Conservation (phyloP, 2,888 invertebrate species). For the Mycogona germanica region DNA sequence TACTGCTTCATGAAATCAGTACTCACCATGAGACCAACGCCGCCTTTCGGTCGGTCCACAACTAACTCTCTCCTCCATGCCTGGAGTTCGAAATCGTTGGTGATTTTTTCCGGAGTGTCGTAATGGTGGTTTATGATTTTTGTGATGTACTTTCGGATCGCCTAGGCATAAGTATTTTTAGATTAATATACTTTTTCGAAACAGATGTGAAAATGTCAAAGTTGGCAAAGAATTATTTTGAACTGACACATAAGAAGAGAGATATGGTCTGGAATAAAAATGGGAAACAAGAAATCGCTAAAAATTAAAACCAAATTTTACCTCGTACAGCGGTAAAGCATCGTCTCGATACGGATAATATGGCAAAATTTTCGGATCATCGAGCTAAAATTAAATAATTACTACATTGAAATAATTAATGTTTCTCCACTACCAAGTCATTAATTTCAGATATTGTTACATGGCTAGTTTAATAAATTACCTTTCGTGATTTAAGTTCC, state of each 20-base stretch:
- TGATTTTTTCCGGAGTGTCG: conserved; percentile 27
- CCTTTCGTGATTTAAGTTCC: conserved; percentile 34
- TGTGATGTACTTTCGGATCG: conserved; percentile 35
- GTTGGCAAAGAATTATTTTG: no score
- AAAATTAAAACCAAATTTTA: no score
- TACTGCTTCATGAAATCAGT: background rate
- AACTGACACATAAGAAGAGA: no score
- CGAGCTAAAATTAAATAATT: conserved; percentile 26
- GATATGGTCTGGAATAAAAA: no score
- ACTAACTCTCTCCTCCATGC: conserved; percentile 33
- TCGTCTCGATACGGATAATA: conserved; percentile 39
- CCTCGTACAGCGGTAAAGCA: conserved; percentile 34
- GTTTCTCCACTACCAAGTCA: background rate
- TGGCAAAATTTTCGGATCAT: conserved; percentile 33
- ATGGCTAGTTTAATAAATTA: conserved; percentile 21
- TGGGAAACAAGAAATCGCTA: no score
- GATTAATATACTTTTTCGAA: no score
- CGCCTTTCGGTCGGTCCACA: conserved; percentile 28
- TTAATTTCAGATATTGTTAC: background rate
- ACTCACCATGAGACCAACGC: conserved; percentile 29
- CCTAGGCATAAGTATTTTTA: no score
- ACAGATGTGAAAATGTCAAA: no score
- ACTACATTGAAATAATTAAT: background rate
- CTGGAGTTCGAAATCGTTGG: conserved; percentile 28
- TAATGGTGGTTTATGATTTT: conserved; percentile 36